Evolutionary conservation across 2,888 invertebrate species (phyloP).

Genomic region (Drosophila falleni): DNA sequence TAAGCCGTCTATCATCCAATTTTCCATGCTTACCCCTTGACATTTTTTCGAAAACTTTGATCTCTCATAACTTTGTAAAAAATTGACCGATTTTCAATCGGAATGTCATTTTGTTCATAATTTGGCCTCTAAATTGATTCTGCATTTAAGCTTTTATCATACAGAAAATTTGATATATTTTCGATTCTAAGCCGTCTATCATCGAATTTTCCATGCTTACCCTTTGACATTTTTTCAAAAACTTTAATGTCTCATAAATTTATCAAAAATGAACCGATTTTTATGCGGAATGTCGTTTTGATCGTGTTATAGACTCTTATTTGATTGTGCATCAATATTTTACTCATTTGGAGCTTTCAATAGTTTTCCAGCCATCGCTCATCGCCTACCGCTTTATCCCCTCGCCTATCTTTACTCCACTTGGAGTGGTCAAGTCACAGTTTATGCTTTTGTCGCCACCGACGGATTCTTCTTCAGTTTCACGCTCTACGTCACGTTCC

Average conservation of each 20-base stretch:
- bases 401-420: constrained; percentile 64
- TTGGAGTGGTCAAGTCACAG: constrained; percentile 71
- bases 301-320: neutral
- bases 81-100: no score
- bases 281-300: neutral
- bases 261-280: neutral
- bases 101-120: neutral
- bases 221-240: no score
- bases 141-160: neutral
- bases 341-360: no score
- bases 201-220: no score
- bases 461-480: constrained; percentile 72
- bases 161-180: no score
- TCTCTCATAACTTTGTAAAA: no score
- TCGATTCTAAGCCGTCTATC: no score
- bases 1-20: no score
- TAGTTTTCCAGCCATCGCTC: constrained; percentile 57
- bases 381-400: constrained; percentile 60
- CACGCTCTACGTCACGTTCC: constrained; percentile 62
- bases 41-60: no score
- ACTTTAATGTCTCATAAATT: neutral
- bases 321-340: neutral
- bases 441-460: constrained; percentile 67
- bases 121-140: neutral
- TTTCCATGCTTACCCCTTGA: no score